Evolutionary conservation across 2,797 vertebrate genomes (phyloP).

Genomic region (Botia kubotai): DNA sequence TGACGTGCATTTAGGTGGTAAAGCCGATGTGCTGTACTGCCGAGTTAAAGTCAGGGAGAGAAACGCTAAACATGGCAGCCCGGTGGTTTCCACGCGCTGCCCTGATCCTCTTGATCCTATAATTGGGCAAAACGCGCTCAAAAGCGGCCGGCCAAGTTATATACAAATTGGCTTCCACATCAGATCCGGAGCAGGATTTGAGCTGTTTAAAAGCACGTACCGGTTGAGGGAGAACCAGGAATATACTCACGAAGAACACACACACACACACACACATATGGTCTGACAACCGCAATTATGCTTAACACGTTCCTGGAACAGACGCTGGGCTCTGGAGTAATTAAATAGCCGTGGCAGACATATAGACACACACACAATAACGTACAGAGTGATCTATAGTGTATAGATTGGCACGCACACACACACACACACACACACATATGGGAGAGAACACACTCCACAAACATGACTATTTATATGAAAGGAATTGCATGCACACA

Average conservation of each 20-base stretch:
- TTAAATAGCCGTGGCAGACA: conserved; percentile 8
- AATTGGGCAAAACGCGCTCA: conserved; percentile 45
- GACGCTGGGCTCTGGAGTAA: not conserved
- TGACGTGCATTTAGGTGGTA: conserved; percentile 10
- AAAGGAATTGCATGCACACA: conserved; percentile 13
- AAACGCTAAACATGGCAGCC: conserved; percentile 24
- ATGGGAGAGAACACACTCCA: not conserved
- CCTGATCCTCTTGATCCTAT: conserved; percentile 27
- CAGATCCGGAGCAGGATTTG: conserved; percentile 21
- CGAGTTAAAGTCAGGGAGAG: conserved; percentile 26
- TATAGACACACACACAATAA: conserved; percentile 43
- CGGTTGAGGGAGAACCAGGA: not conserved
- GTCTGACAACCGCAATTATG: conserved; percentile 31
- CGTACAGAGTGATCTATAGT: not conserved
- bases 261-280: conserved; percentile 8
- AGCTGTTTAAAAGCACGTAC: not conserved
- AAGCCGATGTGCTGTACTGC: conserved; percentile 27
- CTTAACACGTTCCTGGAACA: conserved; percentile 35
- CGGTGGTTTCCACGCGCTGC: not conserved
- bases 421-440: not conserved
- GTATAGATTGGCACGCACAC: not conserved
- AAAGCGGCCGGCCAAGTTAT: conserved; percentile 9
- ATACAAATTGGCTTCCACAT: conserved; percentile 20
- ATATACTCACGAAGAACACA: conserved; percentile 5
- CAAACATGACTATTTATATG: not conserved